Base-by-base conservation (phyloP, 2,888 invertebrate species). In the Cynaeus angustus region DNA sequence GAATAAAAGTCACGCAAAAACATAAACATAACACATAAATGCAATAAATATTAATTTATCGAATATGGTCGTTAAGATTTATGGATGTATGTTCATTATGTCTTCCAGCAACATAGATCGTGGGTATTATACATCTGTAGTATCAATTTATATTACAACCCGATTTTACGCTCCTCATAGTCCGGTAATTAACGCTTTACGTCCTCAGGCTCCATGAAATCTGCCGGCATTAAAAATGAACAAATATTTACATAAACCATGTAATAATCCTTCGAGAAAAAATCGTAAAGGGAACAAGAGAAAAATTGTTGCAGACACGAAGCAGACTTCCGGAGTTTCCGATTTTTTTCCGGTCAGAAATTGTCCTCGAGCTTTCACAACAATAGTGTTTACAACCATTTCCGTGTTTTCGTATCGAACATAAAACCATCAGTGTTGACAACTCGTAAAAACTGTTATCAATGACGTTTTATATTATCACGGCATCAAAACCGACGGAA, bases 11-110 rank as follows among this genome's bases (percentile, higher is more conserved):
- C 56, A 43, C 41, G 9, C 4, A 37, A 14, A 16, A 38, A 26
- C 56, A 38, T 55, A 56, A 56, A 56, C n/a, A 41, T 43, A 56
- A 16, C 56, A 43, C 56, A 33, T 56, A 13, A 26, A 12, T 28
- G 56, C 26, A 56, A 12, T 56, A 56, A 56, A 56, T 56, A 56
- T 43, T 56, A 56, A 56, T 56, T 56, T 56, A 41, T 43, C 26
- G 56, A 56, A 16, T 8, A 26, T 43, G 56, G 56, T 16, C 7
- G 43, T 43, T 26, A 56, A 43, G 41, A 56, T 56, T 56, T 56
- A 56, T 56, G 41, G n/a, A 37, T n/a, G 48, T 12, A 7, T 50
- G 48, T 50, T 46, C 12, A 10, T n/a, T 16, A 50, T 46, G 21
- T 21, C 48, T 50, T 50, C 48, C 13, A 16, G 21, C 46, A 16